Base-by-base conservation (phyloP, 1,140 invertebrate genomes). In the Bicyclus anynana region DNA sequence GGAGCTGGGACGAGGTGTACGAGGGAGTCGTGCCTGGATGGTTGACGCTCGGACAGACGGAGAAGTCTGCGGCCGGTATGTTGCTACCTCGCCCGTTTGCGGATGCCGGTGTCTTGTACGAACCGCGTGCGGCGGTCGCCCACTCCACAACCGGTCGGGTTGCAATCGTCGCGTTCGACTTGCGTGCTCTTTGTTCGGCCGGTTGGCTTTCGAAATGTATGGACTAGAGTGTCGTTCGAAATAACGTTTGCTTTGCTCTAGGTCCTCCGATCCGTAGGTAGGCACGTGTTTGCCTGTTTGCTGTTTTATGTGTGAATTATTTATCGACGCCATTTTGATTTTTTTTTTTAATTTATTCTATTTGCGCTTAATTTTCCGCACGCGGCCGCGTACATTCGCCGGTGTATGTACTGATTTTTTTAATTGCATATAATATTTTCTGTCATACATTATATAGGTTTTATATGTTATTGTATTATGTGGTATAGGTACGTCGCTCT, bases 1-100 rank as follows among this genome's bases (percentile, higher is more conserved):
- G 72, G 44, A 80, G 74, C 65, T 87, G 84, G 84, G 81, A 85
- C 59, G 82, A 87, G 54, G 77, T 87, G 2, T 87, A 72, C 69
- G 73, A 74, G 60, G 72, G 61, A 53, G 82, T 87, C 27, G 79
- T 87, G 37, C 84, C 82, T 4, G 74, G 76, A 27, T 87, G 80
- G 82, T 23, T 49, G 23, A 53, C 65, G 63, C 67, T 87, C 61
- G 70, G 72, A 20, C 67, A 63, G 62, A 44, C 69, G 53, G 77
- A 85, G 68, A 83, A 78, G 77, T 68, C 79, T 48, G 65, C 74
- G 37, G 78, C 82, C 60, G 84, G 84, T 87, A 80, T 62, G 82
- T 87, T 46, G 57, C 59, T 65, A 62, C 44, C 52, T 59, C 40
- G 53, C 56, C 47, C 48, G 72, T 75, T 74, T 68, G 69, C 69